A percentile compares a stretch with the other conserved stretches of the same genome.
These are phyloP conservation scores for Zhuqinia jingwanae DNA, from an alignment of 2,888 invertebrate genomes.

Conservation along the genomic window DNA sequence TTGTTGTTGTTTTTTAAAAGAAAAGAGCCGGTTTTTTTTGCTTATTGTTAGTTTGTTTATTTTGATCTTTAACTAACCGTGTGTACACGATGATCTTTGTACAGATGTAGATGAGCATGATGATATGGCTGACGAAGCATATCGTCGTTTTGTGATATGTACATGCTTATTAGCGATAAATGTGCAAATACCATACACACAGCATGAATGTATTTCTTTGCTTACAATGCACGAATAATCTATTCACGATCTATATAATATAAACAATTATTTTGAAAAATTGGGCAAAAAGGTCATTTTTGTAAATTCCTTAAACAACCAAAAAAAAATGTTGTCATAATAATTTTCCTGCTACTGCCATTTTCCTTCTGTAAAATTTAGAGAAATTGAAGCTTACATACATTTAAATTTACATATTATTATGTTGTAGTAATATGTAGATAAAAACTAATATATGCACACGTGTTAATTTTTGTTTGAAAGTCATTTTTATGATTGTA, in stretches of 20 bases:
- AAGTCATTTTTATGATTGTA: background rate
- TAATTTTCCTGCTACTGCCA: conserved; percentile 21
- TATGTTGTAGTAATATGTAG: too few relatives aligned
- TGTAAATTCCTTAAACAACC: conserved; percentile 27
- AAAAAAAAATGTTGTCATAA: conserved; percentile 51
- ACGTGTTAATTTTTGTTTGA: conserved; percentile 9
- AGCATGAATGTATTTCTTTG: too few relatives aligned
- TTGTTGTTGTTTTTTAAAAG: too few relatives aligned
- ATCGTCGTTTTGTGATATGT: background rate
- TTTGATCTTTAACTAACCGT: background rate
- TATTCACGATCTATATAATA: background rate
- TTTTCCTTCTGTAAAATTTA: background rate
- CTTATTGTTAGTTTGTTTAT: conserved; percentile 30
- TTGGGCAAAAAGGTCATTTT: conserved; percentile 57
- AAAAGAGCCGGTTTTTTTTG: conserved; percentile 28
- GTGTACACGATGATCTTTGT: background rate
- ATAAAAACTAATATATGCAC: conserved; percentile 1
- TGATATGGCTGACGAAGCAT: background rate
- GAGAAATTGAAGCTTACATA: conserved; percentile 20
- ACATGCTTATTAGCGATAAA: background rate
- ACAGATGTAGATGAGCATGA: background rate
- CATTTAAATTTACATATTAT: background rate
- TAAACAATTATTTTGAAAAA: conserved; percentile 6
- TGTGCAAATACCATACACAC: background rate
- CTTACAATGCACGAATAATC: background rate